phyloP scores from a whole-genome alignment of 2,888 invertebrate species.

The Cryptus armator region DNA sequence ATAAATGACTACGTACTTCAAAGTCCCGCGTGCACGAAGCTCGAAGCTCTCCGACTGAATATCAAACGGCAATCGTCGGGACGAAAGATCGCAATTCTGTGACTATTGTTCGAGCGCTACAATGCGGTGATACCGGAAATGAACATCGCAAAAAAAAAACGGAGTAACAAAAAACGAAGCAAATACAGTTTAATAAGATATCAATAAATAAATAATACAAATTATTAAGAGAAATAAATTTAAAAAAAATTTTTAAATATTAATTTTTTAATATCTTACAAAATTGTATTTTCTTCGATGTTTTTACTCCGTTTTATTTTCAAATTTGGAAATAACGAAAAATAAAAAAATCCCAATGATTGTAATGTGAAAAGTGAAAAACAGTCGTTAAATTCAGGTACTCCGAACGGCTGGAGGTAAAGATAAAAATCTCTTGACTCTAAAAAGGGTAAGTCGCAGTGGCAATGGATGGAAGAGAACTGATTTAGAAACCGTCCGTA shows the following conservation, averaged over 20 bases:
- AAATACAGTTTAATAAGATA: background rate
- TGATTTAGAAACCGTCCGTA: background rate
- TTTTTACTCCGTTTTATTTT: too few species aligned
- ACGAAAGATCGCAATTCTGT: background rate
- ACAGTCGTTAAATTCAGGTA: too few species aligned
- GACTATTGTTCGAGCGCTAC: background rate
- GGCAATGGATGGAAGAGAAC: background rate
- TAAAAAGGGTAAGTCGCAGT: background rate
- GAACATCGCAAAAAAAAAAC: background rate
- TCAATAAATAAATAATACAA: too few species aligned
- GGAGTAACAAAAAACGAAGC: background rate
- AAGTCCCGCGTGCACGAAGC: background rate
- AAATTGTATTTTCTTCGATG: too few species aligned
- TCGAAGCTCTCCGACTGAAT: conserved; percentile 21
- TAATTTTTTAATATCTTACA: too few species aligned
- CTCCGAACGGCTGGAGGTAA: background rate
- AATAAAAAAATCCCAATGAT: too few species aligned
- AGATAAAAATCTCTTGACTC: background rate
- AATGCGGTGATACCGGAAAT: background rate
- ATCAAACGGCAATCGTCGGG: conserved; percentile 3
- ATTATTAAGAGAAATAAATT: too few species aligned
- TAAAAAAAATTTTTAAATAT: too few species aligned
- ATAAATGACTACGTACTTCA: conserved; percentile 32
- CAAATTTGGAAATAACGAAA: too few species aligned
- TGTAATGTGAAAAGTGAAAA: too few species aligned